Evolutionary conservation across 2,797 vertebrate genomes (phyloP).

Genomic region (Acanthurus tractus): DNA sequence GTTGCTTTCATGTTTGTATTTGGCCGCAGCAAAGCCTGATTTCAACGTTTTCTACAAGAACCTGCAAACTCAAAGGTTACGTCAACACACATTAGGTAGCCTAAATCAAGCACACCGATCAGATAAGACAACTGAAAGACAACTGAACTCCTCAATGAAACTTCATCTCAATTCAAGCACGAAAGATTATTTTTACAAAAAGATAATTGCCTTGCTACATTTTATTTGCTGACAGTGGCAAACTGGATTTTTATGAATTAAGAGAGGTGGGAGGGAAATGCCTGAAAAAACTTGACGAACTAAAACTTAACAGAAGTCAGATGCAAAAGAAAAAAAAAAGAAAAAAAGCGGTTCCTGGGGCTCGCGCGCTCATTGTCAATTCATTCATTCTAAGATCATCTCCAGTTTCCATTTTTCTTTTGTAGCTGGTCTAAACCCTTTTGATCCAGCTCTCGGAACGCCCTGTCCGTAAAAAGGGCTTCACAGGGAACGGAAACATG

Average conservation of each 20-base stretch:
- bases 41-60: not conserved
- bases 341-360: slow-evolving; percentile 82
- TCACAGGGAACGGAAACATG: slow-evolving; percentile 93
- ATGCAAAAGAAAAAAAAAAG: not conserved
- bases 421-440: slow-evolving; percentile 90
- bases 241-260: no score
- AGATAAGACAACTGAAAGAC: not conserved
- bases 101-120: not conserved
- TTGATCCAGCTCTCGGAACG: slow-evolving; percentile 94
- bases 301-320: slow-evolving; percentile 28
- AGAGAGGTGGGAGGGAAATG: not conserved
- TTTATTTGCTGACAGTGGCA: not conserved
- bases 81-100: not conserved
- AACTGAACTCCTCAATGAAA: not conserved
- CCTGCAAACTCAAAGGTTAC: not conserved
- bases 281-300: no score
- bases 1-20: not conserved
- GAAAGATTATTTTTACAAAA: not conserved
- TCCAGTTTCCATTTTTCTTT: slow-evolving; percentile 95
- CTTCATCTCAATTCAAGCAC: not conserved
- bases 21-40: no score
- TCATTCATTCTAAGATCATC: slow-evolving; percentile 89
- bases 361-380: slow-evolving; percentile 89
- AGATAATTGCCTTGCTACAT: not conserved
- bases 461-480: slow-evolving; percentile 91